Base-by-base conservation (phyloP, 2,888 invertebrate species). In the Cabera pusaria region DNA sequence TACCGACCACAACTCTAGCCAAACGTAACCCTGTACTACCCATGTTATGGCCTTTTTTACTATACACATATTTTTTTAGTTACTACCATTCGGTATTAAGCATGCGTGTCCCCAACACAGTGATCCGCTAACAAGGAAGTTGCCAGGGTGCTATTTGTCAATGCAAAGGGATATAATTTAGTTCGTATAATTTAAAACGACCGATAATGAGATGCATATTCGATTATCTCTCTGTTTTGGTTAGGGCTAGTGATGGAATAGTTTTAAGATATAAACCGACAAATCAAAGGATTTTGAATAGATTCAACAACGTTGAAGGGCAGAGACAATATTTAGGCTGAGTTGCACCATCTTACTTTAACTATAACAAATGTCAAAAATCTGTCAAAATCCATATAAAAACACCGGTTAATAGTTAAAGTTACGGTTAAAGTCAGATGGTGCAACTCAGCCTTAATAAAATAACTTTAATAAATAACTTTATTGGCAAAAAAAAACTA, bases 191-290 rank as follows among this genome's bases (percentile, higher is more conserved):
- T 80, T 82, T 81, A 79, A 81, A 84, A 68, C 69, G 71, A 70
- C 69, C 72, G 69, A 80, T 84, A 84, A 85, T 85, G 73, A 84
- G 76, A 83, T 81, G 80, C 81, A 72, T 72, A 82, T 83, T 84
- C 65, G 72, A 81, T 83, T 83, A 73, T 67, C 67, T 43, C 38
- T 45, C 41, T 50, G 45, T 53, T 48, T 50, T 44, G 42, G 33
- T 46, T 46, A 29, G 28, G 37, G 44, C 36, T 26, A 6, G 29
- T 42, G 20, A 35, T 43, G 32, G 32, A 47, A 41, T 49, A 46
- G 35, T 44, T 47, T 33, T 32, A 38, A 14, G 25, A 26, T 32
- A 22, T 26, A 38, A 41, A 47, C 40, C 49, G 19, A 27, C 27
- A 37, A 32, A 29, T 35, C 16, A 14, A 28, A 25, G 29, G 24